A percentile compares a stretch with the other conserved stretches of the same genome.
Evolutionary conservation across 2,888 invertebrate genomes (phyloP).

Genomic region (Metopia argyrocephala): DNA sequence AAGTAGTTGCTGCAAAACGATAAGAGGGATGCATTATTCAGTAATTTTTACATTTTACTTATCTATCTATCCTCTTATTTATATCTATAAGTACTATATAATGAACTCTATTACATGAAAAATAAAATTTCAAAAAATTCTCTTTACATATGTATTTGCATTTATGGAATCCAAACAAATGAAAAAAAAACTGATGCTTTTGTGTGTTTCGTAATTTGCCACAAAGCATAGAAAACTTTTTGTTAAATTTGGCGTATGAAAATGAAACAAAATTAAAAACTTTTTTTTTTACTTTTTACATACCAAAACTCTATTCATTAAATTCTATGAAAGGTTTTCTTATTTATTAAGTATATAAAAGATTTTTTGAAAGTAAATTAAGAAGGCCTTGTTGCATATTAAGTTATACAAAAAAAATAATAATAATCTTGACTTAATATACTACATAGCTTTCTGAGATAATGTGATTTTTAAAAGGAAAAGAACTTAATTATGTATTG

Average conservation of each 20-base stretch:
- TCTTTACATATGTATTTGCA: constrained; percentile 16
- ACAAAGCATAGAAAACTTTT: not conserved
- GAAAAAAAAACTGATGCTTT: not conserved
- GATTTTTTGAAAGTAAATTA: not conserved
- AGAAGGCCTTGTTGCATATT: constrained; percentile 30
- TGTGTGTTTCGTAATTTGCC: not conserved
- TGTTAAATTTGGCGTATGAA: not conserved
- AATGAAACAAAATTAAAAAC: too few relatives aligned
- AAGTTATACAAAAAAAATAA: not conserved
- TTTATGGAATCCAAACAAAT: not conserved
- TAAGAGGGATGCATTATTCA: too few relatives aligned
- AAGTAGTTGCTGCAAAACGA: too few relatives aligned
- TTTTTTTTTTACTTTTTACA: too few relatives aligned
- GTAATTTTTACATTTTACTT: too few relatives aligned
- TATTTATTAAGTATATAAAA: not conserved
- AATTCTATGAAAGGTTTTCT: not conserved
- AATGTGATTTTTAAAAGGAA: too few relatives aligned
- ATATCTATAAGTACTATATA: not conserved
- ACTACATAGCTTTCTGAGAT: too few relatives aligned
- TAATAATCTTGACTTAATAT: not conserved
- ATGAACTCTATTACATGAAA: constrained; percentile 35
- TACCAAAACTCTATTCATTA: not conserved
- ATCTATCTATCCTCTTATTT: not conserved
- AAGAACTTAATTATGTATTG: too few relatives aligned
- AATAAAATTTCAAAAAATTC: not conserved